These are phyloP conservation scores for Cylloceria caligata DNA, from an alignment of 2,888 invertebrate genomes.

Conservation along the genomic window DNA sequence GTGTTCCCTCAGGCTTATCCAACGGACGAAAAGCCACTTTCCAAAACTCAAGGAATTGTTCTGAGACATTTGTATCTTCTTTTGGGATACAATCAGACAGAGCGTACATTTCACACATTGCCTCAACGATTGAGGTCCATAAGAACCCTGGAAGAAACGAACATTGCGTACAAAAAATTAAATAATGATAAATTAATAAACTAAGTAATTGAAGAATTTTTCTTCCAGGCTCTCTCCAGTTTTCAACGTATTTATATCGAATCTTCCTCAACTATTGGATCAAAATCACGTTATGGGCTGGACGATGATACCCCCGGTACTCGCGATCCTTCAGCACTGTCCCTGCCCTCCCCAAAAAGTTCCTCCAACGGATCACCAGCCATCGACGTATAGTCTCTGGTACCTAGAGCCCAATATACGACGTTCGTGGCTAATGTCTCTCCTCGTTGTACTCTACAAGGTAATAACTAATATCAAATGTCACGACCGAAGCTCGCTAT, in stretches of 20 bases:
- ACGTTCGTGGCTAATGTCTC: conserved; percentile 96
- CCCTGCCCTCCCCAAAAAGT: conserved; percentile 90
- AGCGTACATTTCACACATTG: conserved; percentile 96
- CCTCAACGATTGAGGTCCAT: conserved; percentile 92
- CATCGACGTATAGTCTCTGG: conserved; percentile 93
- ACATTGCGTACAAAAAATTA: neutral
- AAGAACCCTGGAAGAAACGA: neutral
- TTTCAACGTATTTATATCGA: conserved; percentile 97
- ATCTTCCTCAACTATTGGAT: conserved; percentile 96
- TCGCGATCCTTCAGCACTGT: conserved; percentile 92
- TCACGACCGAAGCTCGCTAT: neutral
- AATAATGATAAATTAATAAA: neutral
- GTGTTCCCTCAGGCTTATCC: conserved; percentile 89
- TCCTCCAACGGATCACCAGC: conserved; percentile 87
- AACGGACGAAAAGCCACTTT: conserved; percentile 93
- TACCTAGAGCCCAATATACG: conserved; percentile 94
- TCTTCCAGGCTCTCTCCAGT: conserved; percentile 93
- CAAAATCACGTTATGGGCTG: conserved; percentile 98
- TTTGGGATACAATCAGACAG: conserved; percentile 96
- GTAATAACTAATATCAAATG: conserved; percentile 84
- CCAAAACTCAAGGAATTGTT: conserved; percentile 94
- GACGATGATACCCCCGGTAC: conserved; percentile 93
- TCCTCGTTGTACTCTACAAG: conserved; percentile 98
- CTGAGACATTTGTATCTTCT: conserved; percentile 96
- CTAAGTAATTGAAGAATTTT: conserved; percentile 2